Evolutionary conservation across 2,888 invertebrate genomes (phyloP), one percentile per base, ranked within the genome.

Genomic region (Nudaria mundana): DNA sequence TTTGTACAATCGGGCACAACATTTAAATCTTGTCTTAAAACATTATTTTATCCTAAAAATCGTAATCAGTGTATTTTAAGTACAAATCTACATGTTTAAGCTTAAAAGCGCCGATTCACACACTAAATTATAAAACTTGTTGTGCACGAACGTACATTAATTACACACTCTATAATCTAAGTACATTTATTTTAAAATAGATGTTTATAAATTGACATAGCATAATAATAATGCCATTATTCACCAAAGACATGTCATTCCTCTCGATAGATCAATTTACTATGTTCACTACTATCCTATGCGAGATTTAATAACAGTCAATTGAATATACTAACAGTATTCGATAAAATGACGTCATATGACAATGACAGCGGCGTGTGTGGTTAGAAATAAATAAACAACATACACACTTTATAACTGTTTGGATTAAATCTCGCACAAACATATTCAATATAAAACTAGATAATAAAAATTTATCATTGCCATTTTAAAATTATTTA

Each of bases 221-320:
- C 53, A 56, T 30, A 28, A 49, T 46, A 41, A 30, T 40, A 37
- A 46, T 37, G 52, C 24, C 34, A 32, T 52, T 58, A 52, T 55
- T 48, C 60, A 58, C 46, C 48, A 40, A 66, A 65, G 81, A 82
- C 81, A 81, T 82, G 82, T 81, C 68, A 71, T 68, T 72, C 68
- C 61, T 52, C 40, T 48, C 48, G 36, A 53, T 55, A 53, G 40
- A 56, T 52, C 59, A 44, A 64, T 55, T 47, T 44, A 55, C 53
- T 56, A 57, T 57, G 44, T 47, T 59, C 25, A 29, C 40, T 47
- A 47, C 37, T 46, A 36, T 44, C 30, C 8, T 30, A 43, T 52
- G 42, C 48, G 56, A 52, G 48, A 55, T 52, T 52, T 39, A 39
- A 35, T 16, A 16, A 18, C 14, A 33, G 6, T 13, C 23, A 10